Evolutionary conservation across 2,113 vertebrate species (phyloP), one percentile per base, ranked within the genome.

Genomic region (Catharus fuscescens): DNA sequence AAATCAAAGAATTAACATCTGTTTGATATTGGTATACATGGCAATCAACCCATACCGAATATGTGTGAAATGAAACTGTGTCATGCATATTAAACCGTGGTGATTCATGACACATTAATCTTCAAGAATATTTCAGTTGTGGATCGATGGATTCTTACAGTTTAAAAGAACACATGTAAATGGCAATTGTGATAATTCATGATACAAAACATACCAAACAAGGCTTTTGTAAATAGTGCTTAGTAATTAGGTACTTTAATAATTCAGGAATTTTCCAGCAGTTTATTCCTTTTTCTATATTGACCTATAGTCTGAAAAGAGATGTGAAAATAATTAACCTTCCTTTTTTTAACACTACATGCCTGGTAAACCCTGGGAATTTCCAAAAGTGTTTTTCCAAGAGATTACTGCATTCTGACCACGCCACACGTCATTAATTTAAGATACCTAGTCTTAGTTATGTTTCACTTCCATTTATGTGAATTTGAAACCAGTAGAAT

Each of bases 11-110:
- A 86, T 93, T 95, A 90, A 52, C 80, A 40, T 93, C 60, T 66
- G 34, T 91, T 97, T 93, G 90, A 59, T 95, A 79, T 85, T 94
- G 94, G 80, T 36, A 61, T 74, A 72, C 80, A 67, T 65, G 66
- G 56, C 44, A 94, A 79, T 86, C 57, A 95, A 48, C 42, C 73
- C 77, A 78, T 93, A 79, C 44, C 82, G 77, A 85, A 91, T 56
- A 79, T 42, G 45, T 93, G 57, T 95, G 60, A 61, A 83, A 94
- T 60, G 91, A 87, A 97, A 77, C 32, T 38, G 47, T 91, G 50
- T 72, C 45, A 93, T 48, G 87, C 45, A 53, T 80, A 92, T 92
- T 93, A 87, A 93, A 80, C 34, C 8, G 0, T 92, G 74, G 54
- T 91, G 83, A 83, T 92, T 93, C 59, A 57, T 86, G 77, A 86